Percentiles rank a stretch among this genome's conserved stretches.
These are phyloP conservation scores for Dinomys branickii DNA, from an alignment of 2,113 vertebrate species.

Conservation along the genomic window DNA sequence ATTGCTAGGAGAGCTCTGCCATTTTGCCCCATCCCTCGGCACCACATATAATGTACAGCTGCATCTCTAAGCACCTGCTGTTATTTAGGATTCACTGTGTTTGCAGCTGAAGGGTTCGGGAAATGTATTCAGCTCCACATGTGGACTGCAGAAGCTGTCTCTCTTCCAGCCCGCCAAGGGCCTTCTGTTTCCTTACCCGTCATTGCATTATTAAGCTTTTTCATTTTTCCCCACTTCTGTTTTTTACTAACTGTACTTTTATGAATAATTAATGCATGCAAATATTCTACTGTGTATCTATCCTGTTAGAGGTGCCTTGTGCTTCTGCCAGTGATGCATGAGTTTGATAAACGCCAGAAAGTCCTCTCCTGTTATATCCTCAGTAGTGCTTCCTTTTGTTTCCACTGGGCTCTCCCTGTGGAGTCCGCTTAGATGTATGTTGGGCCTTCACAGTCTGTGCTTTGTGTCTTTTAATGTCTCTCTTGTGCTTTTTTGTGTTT, in stretches of 20 bases:
- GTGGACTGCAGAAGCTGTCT: not conserved
- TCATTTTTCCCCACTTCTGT: not conserved
- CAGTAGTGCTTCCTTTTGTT: not conserved
- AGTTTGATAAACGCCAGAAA: slow-evolving; percentile 41
- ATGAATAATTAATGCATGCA: slow-evolving; percentile 63
- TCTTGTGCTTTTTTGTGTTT: not conserved
- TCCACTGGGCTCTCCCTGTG: not conserved
- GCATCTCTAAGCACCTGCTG: not conserved
- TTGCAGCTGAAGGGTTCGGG: not conserved
- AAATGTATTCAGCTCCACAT: not conserved
- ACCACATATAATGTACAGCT: not conserved
- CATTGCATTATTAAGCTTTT: not conserved
- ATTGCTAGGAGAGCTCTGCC: not conserved
- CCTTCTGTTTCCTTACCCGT: not conserved
- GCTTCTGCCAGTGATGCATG: slow-evolving; percentile 17
- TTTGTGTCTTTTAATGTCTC: not conserved
- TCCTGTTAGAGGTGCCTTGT: not conserved
- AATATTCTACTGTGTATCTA: slow-evolving; percentile 10
- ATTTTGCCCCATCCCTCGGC: not conserved
- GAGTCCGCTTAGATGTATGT: not conserved
- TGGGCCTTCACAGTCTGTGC: not conserved
- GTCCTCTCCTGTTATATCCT: not conserved
- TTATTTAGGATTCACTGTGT: not conserved
- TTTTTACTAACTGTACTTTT: slow-evolving; percentile 41
- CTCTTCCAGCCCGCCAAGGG: not conserved